Evolutionary conservation across 1,140 invertebrate species (phyloP).

Genomic region (Pantala flavescens): DNA sequence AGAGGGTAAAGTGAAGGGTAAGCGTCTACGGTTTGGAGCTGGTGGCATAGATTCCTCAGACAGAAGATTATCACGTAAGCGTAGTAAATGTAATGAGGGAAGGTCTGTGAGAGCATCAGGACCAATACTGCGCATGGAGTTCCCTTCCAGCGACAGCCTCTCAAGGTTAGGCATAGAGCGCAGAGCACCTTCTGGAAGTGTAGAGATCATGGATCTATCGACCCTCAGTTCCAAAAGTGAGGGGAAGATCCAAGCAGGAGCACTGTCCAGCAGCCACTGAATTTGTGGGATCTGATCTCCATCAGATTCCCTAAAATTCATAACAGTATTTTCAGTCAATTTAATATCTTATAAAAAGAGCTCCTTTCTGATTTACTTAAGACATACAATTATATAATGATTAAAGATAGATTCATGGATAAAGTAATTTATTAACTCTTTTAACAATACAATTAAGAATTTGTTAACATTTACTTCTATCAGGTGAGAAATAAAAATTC

Average conservation of each 20-base stretch:
- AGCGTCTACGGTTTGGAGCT: constrained; percentile 25
- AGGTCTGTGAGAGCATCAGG: constrained; percentile 65
- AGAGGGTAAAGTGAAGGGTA: constrained; percentile 69
- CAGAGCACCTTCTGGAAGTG: constrained; percentile 53
- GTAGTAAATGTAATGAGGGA: constrained; percentile 67
- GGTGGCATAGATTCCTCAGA: constrained; percentile 43
- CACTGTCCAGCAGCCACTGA: neutral
- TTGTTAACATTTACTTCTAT: too few relatives aligned
- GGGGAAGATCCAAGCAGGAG: neutral
- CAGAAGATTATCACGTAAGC: constrained; percentile 67
- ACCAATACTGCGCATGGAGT: constrained; percentile 59
- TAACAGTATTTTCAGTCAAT: too few relatives aligned
- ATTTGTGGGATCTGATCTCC: neutral
- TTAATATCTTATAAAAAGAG: too few relatives aligned
- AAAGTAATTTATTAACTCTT: too few relatives aligned
- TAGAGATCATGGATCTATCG: neutral
- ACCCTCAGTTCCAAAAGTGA: neutral
- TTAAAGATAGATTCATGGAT: too few relatives aligned
- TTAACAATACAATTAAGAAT: too few relatives aligned
- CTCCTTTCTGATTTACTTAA: too few relatives aligned
- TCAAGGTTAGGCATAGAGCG: constrained; percentile 67
- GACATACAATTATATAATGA: too few relatives aligned
- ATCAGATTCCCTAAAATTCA: too few relatives aligned
- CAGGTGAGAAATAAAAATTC: too few relatives aligned
- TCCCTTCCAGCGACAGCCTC: constrained; percentile 67